A percentile compares a stretch with the other conserved stretches of the same genome.
These are phyloP conservation scores for Bryconaethiops microstoma DNA, from an alignment of 2,797 vertebrate species.

Conservation along the genomic window DNA sequence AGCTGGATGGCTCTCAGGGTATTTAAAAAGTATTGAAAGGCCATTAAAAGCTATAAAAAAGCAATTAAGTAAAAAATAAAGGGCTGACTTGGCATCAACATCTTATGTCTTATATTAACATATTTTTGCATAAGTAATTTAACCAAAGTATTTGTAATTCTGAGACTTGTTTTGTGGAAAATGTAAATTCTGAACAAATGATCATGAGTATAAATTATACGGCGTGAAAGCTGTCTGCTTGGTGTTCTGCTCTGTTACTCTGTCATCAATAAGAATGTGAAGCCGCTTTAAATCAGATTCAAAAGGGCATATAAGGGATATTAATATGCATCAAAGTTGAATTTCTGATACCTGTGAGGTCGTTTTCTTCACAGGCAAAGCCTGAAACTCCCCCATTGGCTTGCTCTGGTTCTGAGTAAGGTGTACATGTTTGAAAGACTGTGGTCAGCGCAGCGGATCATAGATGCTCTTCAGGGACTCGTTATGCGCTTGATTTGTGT, in stretches of 20 bases:
- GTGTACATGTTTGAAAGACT: slow-evolving; percentile 17
- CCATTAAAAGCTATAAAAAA: not conserved
- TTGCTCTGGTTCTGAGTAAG: slow-evolving; percentile 11
- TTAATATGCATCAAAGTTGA: not conserved
- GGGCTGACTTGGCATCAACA: not conserved
- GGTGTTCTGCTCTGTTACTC: not conserved
- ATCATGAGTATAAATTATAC: no score
- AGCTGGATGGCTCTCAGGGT: not conserved
- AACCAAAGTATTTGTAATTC: not conserved
- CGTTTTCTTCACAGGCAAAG: slow-evolving; percentile 5
- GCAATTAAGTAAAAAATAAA: not conserved
- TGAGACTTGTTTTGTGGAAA: not conserved
- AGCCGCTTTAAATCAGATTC: not conserved
- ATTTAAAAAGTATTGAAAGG: not conserved
- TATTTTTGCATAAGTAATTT: no score
- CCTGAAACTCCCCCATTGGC: not conserved
- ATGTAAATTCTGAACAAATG: no score
- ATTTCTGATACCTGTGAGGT: not conserved
- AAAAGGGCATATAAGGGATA: not conserved
- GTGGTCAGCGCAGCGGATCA: not conserved
- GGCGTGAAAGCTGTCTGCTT: not conserved
- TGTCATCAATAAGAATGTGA: not conserved
- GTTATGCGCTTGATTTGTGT: slow-evolving; percentile 35
- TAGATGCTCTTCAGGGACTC: slow-evolving; percentile 7
- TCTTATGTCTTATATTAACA: no score